Percentiles rank a stretch among this genome's conserved stretches.
Evolutionary conservation across 2,888 invertebrate genomes (phyloP).

Genomic region (Drosophila meridiana): DNA sequence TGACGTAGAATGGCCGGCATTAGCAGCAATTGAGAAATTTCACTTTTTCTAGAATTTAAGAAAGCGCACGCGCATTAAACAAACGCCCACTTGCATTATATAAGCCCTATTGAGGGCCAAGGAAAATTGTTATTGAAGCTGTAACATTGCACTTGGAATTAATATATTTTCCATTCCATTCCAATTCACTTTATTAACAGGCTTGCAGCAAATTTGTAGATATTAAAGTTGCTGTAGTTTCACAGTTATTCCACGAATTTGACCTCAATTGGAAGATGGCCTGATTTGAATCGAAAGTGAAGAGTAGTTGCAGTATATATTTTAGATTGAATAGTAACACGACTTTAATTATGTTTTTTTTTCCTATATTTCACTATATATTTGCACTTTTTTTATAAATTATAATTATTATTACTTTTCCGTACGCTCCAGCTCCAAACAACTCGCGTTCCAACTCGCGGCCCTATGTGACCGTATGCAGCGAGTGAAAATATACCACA

Average conservation of each 20-base stretch:
- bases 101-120: slow-evolving; percentile 50
- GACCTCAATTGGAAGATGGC: slow-evolving; percentile 41
- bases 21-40: slow-evolving; percentile 51
- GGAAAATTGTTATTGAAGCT: slow-evolving; percentile 39
- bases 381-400: slow-evolving; percentile 20
- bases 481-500: background rate
- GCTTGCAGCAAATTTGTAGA: slow-evolving; percentile 7
- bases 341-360: background rate
- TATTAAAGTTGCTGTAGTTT: slow-evolving; percentile 29
- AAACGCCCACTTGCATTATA: slow-evolving; percentile 75
- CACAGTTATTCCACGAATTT: slow-evolving; percentile 49
- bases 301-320: background rate
- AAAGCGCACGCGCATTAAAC: slow-evolving; percentile 67
- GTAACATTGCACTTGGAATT: slow-evolving; percentile 29
- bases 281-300: background rate
- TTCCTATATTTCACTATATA: slow-evolving; percentile 5
- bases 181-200: background rate
- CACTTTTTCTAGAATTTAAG: slow-evolving; percentile 61
- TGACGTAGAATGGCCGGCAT: slow-evolving; percentile 49
- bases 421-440: slow-evolving; percentile 46
- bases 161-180: background rate
- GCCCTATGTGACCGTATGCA: slow-evolving; percentile 46
- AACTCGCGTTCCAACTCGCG: slow-evolving; percentile 58
- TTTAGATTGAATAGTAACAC: background rate
- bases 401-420: slow-evolving; percentile 45